A percentile compares a stretch with the other conserved stretches of the same genome.
These are phyloP conservation scores for Pipa parva DNA, from an alignment of 2,113 vertebrate species.

Conservation along the genomic window DNA sequence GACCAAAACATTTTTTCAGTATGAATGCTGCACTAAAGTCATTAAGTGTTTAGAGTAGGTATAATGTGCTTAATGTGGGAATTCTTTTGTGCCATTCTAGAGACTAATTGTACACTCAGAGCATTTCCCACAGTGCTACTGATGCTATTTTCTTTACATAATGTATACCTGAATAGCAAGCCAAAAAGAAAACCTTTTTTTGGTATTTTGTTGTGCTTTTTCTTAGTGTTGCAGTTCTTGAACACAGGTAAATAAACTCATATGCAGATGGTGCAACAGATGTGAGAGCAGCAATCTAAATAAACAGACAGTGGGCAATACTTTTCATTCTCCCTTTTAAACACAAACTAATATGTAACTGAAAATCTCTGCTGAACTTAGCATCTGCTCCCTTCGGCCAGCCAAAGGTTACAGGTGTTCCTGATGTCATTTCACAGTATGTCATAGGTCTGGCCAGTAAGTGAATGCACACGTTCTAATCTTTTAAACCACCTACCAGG, in stretches of 20 bases:
- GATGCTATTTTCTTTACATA: conserved; percentile 99
- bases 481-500: conserved; percentile 83
- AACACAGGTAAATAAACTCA: conserved; percentile 99
- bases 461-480: conserved; percentile 69
- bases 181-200: conserved; percentile 95
- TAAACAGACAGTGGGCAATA: conserved; percentile 91
- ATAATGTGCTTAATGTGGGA: conserved; percentile 84
- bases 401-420: conserved; percentile 94
- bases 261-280: conserved; percentile 99
- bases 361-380: conserved; percentile 78
- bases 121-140: conserved; percentile 95
- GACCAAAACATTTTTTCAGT: conserved; percentile 77
- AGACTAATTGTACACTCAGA: conserved; percentile 86
- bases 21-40: conserved; percentile 81
- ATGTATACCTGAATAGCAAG: conserved; percentile 92
- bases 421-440: conserved; percentile 84
- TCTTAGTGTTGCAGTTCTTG: conserved; percentile 89
- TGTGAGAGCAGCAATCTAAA: conserved; percentile 94
- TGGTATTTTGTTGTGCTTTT: conserved; percentile 91
- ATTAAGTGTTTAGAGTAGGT: conserved; percentile 91
- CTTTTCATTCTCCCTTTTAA: conserved; percentile 82
- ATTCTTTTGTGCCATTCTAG: conserved; percentile 88
- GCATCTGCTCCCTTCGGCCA: conserved; percentile 90
- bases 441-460: conserved; percentile 70
- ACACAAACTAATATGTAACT: conserved; percentile 86